These are phyloP conservation scores for Caiman crocodilus DNA, from an alignment of 2,797 vertebrate species.

Conservation along the genomic window DNA sequence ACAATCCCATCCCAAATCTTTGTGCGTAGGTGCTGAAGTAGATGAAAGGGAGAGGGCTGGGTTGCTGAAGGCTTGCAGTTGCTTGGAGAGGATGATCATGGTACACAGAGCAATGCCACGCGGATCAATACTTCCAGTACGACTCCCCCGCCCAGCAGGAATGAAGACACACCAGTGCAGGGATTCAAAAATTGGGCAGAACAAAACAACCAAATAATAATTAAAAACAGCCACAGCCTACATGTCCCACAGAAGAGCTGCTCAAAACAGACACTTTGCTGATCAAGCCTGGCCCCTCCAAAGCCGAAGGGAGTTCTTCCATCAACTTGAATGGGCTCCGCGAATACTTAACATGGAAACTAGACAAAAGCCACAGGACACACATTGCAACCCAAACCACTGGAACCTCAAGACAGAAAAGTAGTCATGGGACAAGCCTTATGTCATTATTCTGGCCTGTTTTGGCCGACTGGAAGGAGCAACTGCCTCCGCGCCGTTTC, in stretches of 20 bases:
- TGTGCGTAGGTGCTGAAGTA: background rate
- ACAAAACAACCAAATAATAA: background rate
- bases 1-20: background rate
- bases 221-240: background rate
- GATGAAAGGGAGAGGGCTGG: background rate
- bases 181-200: background rate
- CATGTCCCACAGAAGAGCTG: background rate
- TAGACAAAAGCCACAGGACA: background rate
- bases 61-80: background rate
- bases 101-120: background rate
- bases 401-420: slow-evolving; percentile 1
- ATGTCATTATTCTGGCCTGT: background rate
- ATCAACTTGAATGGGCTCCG: background rate
- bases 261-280: background rate
- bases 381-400: background rate
- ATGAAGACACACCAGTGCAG: background rate
- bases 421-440: background rate
- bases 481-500: background rate
- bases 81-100: background rate
- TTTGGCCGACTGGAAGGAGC: background rate
- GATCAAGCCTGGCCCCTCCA: background rate
- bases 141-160: rapidly evolving
- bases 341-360: background rate
- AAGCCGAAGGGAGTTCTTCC: background rate
- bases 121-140: background rate